These are phyloP conservation scores for Acestrorhynchus altus DNA, from an alignment of 2,797 vertebrate genomes.

Conservation along the genomic window DNA sequence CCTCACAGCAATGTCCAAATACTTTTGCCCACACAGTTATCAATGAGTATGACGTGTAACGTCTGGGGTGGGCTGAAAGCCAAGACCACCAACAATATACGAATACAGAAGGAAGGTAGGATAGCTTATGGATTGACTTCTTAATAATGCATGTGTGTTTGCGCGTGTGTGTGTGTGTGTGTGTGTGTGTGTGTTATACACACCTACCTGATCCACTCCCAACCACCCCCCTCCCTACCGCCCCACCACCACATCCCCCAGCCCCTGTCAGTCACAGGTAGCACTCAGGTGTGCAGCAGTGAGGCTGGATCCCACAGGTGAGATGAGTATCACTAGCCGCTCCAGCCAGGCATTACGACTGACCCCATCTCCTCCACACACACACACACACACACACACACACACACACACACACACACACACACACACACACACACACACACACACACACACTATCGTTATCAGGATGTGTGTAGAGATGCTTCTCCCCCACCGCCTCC, in stretches of 20 bases:
- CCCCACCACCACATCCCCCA: conserved; percentile 11
- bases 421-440: conserved; percentile 30
- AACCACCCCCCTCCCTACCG: conserved; percentile 1
- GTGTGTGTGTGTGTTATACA: neutral
- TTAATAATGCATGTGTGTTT: no score
- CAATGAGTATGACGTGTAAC: no score
- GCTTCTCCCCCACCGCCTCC: conserved; percentile 56
- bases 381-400: conserved; percentile 12
- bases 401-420: conserved; percentile 27
- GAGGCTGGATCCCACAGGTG: conserved; percentile 53
- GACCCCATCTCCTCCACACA: conserved; percentile 61
- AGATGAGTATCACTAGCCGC: conserved; percentile 74
- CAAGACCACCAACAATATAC: no score
- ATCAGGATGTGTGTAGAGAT: conserved; percentile 48
- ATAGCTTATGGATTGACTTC: no score
- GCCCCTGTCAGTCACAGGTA: conserved; percentile 68
- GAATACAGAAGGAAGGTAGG: no score
- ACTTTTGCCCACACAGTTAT: no score
- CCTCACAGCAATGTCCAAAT: no score
- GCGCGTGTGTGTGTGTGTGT: neutral
- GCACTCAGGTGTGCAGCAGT: conserved; percentile 54
- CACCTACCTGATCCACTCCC: conserved; percentile 4
- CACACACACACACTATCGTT: conserved; percentile 20
- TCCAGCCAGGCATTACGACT: conserved; percentile 70
- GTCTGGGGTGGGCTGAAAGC: no score